Conservation (phyloP, 2,888 invertebrate species). For the Norana najaformis region DNA sequence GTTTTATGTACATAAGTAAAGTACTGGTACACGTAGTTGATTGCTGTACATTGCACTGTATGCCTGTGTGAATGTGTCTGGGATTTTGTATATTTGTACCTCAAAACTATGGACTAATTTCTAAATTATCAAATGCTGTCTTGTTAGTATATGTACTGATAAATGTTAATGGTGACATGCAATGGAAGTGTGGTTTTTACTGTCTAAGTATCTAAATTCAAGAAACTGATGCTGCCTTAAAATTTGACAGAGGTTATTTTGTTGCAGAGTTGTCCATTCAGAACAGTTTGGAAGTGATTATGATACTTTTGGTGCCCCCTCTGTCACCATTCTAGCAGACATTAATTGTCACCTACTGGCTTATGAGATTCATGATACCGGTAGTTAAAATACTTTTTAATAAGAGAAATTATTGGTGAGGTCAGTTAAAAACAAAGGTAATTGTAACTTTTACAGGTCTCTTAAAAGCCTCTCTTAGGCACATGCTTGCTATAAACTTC, state of each 20-base stretch:
- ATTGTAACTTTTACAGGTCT: background rate
- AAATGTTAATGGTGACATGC: background rate
- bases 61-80: too few relatives aligned
- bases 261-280: too few relatives aligned
- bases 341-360: background rate
- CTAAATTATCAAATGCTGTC: background rate
- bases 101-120: background rate
- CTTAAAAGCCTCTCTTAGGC: background rate
- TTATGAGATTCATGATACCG: background rate
- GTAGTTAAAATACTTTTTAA: background rate
- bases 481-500: background rate
- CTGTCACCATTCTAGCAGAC: too few relatives aligned
- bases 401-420: background rate
- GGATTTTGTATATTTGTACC: too few relatives aligned
- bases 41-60: too few relatives aligned
- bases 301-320: too few relatives aligned
- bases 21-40: background rate
- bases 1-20: background rate
- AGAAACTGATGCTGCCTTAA: background rate
- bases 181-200: too few relatives aligned
- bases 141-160: background rate
- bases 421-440: background rate
- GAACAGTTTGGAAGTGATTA: too few relatives aligned
- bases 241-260: background rate
- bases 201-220: background rate